A percentile compares a stretch with the other conserved stretches of the same genome.
phyloP scores from a whole-genome alignment of 2,113 vertebrate species.

The Brachypodius melanocephalos region DNA sequence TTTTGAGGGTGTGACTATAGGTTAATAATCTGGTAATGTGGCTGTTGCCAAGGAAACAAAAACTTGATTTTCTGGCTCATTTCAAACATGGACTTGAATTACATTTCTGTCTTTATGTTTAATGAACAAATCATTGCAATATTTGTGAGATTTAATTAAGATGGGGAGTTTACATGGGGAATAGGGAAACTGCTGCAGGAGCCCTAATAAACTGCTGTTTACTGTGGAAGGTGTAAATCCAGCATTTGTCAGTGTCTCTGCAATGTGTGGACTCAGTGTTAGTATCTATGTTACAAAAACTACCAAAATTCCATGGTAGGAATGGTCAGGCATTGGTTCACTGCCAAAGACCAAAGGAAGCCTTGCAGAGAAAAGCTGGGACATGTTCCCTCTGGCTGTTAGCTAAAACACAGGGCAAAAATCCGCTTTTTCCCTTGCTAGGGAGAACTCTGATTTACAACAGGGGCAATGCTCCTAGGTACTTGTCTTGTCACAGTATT shows the following conservation, averaged over 20 bases:
- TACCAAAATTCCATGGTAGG: not conserved
- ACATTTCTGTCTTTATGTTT: not conserved
- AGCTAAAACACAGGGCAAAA: not conserved
- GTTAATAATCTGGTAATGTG: not conserved
- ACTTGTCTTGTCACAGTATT: not conserved
- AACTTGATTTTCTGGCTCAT: not conserved
- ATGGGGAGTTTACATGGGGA: not conserved
- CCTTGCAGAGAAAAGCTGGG: not conserved
- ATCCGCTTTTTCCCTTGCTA: not conserved
- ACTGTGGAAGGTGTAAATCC: not conserved
- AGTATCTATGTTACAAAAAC: not conserved
- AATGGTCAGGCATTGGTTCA: not conserved
- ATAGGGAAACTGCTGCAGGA: not conserved
- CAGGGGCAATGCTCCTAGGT: not conserved
- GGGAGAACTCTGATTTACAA: not conserved
- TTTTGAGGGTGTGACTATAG: not conserved
- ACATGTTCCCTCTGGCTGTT: not conserved
- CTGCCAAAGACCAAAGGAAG: not conserved
- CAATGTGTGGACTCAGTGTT: not conserved
- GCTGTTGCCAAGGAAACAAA: not conserved
- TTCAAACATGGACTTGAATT: slow-evolving; percentile 15
- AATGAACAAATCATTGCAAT: not conserved
- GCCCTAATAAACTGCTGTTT: not conserved
- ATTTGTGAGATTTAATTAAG: slow-evolving; percentile 30
- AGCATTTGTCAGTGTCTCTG: not conserved